Percentiles rank a stretch among this genome's conserved stretches.
phyloP scores from a whole-genome alignment of 2,888 invertebrate genomes.

The Antheraea yamamai region DNA sequence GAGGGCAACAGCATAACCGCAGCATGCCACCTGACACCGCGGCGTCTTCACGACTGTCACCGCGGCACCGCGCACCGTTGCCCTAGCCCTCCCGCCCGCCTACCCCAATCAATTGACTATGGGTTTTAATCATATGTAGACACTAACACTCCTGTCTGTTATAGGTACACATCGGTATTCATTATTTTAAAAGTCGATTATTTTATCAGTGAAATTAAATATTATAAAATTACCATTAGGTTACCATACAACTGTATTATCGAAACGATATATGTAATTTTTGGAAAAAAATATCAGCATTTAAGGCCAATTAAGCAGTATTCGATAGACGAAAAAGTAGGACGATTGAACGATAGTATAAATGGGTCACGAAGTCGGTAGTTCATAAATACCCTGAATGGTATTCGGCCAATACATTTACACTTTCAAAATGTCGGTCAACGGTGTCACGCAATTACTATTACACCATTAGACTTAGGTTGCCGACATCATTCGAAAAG shows the following conservation, averaged over 20 bases:
- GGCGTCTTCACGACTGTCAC: slow-evolving; percentile 67
- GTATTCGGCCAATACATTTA: slow-evolving; percentile 65
- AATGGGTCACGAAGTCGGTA: slow-evolving; percentile 60
- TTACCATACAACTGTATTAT: background rate
- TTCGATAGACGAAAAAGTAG: slow-evolving; percentile 50
- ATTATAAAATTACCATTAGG: background rate
- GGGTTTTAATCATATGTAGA: slow-evolving; percentile 13
- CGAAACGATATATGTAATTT: background rate
- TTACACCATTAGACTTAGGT: slow-evolving; percentile 30
- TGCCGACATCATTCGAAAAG: background rate
- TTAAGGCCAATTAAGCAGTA: slow-evolving; percentile 18
- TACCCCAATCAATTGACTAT: slow-evolving; percentile 51
- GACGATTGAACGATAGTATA: slow-evolving; percentile 72
- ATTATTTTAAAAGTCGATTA: background rate
- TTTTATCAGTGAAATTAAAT: background rate
- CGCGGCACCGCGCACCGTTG: slow-evolving; percentile 51
- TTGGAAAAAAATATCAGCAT: slow-evolving; percentile 18
- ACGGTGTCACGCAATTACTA: slow-evolving; percentile 68
- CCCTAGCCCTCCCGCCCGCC: slow-evolving; percentile 33
- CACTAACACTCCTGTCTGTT: slow-evolving; percentile 55
- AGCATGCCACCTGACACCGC: slow-evolving; percentile 70
- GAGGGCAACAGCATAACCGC: slow-evolving; percentile 62
- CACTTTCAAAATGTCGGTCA: slow-evolving; percentile 71
- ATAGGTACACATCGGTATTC: slow-evolving; percentile 30
- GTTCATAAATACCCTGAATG: slow-evolving; percentile 62